Evolutionary conservation across 2,888 invertebrate species (phyloP).

Genomic region (Fragum sueziense): DNA sequence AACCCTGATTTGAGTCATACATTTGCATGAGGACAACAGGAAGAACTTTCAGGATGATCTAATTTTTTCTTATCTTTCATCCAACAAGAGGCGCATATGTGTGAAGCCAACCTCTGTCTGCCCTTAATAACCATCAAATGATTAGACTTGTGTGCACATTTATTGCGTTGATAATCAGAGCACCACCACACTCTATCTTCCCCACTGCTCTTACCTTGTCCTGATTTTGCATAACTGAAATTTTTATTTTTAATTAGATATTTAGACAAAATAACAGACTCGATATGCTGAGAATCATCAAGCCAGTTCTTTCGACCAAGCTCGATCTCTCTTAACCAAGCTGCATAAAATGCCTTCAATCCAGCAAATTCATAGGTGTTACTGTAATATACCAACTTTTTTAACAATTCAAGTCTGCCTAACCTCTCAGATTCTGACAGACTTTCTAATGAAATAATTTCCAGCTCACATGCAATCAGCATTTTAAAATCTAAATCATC

Average conservation of each 20-base stretch:
- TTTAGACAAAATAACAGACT: not conserved
- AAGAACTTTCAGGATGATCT: not conserved
- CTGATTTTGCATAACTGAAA: not conserved
- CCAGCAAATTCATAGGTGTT: slow-evolving; percentile 1
- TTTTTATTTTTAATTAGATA: not conserved
- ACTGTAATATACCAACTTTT: slow-evolving; percentile 9
- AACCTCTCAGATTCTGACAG: not conserved
- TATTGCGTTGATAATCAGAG: not conserved
- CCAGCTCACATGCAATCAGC: slow-evolving; percentile 1
- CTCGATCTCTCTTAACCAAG: slow-evolving; percentile 16
- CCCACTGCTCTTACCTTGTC: not conserved
- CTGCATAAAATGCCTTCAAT: slow-evolving; percentile 17
- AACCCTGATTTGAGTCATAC: not conserved
- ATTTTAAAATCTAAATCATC: slow-evolving; percentile 16
- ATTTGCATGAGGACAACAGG: not conserved
- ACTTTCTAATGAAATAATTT: not conserved
- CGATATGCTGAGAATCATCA: not conserved
- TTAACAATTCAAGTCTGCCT: not conserved
- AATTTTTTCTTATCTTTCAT: not conserved
- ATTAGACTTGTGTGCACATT: not conserved
- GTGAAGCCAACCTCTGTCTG: not conserved
- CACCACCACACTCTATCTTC: slow-evolving; percentile 1
- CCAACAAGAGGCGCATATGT: slow-evolving; percentile 3
- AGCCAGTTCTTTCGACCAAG: not conserved
- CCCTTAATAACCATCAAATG: slow-evolving; percentile 6